phyloP scores from a whole-genome alignment of 2,113 vertebrate genomes.

The Ameiurus melas region DNA sequence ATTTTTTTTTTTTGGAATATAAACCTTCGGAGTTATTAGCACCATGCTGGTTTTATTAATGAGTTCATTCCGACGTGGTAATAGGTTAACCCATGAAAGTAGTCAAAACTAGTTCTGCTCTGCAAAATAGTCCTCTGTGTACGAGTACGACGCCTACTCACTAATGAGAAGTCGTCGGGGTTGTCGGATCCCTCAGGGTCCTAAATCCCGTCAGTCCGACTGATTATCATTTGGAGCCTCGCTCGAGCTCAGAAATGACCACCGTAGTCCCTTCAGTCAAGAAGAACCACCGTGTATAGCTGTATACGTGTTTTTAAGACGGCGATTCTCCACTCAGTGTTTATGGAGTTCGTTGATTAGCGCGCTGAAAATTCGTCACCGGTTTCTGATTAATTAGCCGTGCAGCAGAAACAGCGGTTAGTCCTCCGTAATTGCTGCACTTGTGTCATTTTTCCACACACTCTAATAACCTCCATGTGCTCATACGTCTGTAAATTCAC shows the following conservation, averaged over 20 bases:
- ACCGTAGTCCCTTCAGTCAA: not conserved
- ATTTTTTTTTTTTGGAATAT: not conserved
- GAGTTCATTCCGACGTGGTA: conserved; percentile 42
- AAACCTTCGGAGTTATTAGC: conserved; percentile 42
- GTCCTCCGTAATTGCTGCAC: conserved; percentile 5
- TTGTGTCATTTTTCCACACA: conserved; percentile 13
- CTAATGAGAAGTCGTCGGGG: not conserved
- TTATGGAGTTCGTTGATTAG: conserved; percentile 8
- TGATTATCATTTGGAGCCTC: not conserved
- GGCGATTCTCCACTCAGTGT: not conserved
- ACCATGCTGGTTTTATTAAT: conserved; percentile 44
- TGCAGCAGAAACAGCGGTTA: conserved; percentile 23
- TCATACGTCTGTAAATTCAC: not conserved
- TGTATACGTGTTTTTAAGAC: not conserved
- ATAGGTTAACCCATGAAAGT: conserved; percentile 38
- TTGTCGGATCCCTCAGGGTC: not conserved
- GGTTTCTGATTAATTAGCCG: conserved; percentile 3
- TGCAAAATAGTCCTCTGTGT: not conserved
- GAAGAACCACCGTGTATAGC: no score
- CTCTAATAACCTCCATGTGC: conserved; percentile 25
- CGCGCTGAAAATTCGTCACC: not conserved
- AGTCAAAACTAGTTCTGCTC: conserved; percentile 25
- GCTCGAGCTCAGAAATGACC: not conserved
- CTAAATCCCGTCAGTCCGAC: not conserved
- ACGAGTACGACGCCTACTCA: not conserved